A percentile compares a stretch with the other conserved stretches of the same genome.
These are phyloP conservation scores for Heliothis subflexa DNA, from an alignment of 1,140 invertebrate genomes.

Conservation along the genomic window DNA sequence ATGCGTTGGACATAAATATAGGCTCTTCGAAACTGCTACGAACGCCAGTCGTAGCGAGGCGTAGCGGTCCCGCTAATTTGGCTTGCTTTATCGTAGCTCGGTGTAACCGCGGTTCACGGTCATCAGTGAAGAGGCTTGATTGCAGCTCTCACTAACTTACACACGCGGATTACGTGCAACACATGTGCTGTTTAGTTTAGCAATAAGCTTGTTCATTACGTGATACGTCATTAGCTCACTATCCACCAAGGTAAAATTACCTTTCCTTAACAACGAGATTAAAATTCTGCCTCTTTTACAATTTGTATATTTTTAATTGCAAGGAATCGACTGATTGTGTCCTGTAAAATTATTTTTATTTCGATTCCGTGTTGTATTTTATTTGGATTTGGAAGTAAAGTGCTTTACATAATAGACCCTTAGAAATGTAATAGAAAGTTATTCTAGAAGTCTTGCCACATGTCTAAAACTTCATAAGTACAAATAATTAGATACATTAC, in stretches of 20 bases:
- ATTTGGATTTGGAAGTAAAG: too few species aligned
- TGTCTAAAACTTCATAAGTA: background rate
- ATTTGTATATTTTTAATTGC: too few species aligned
- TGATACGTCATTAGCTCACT: background rate
- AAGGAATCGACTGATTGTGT: too few species aligned
- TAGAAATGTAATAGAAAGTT: too few species aligned
- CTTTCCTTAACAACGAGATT: too few species aligned
- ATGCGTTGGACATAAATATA: constrained; percentile 7
- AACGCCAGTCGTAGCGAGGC: constrained; percentile 52
- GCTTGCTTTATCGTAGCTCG: constrained; percentile 58
- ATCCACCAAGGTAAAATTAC: too few species aligned
- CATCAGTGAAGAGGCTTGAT: constrained; percentile 71
- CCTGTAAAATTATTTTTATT: too few species aligned
- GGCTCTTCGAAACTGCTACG: constrained; percentile 46
- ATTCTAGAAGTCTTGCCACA: background rate
- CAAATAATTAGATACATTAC: constrained; percentile 2
- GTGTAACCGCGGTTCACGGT: constrained; percentile 73
- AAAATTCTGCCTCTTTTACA: too few species aligned
- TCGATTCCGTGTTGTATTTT: too few species aligned
- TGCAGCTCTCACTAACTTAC: constrained; percentile 59
- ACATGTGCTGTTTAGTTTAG: background rate
- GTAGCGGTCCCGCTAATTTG: constrained; percentile 59
- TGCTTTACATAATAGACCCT: too few species aligned
- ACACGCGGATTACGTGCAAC: constrained; percentile 4
- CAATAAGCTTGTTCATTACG: constrained; percentile 6